Conservation (phyloP, 2,113 vertebrate species). For the Rattus norvegicus region GRCr8 NC_086019.1:3466501-3467000, state of each 20-base stretch:
- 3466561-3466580: rapidly evolving
- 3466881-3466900: too few relatives aligned
- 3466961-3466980: too few relatives aligned
- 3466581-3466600: neutral
- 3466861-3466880: too few relatives aligned
- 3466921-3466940: too few relatives aligned
- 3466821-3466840: neutral
- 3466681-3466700: neutral
- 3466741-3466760: neutral
- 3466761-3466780: neutral
- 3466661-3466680: neutral
- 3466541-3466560: neutral
- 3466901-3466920: too few relatives aligned
- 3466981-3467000: too few relatives aligned
- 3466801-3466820: neutral
- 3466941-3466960: too few relatives aligned
- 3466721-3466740: neutral
- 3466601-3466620: neutral
- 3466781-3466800: neutral
- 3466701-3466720: neutral
- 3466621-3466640: neutral
- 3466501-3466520: neutral
- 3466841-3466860: too few relatives aligned
- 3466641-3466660: neutral
- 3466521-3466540: too few relatives aligned